Evolutionary conservation across 2,113 vertebrate species (phyloP).

Genomic region (Fukomys damarensis): DNA sequence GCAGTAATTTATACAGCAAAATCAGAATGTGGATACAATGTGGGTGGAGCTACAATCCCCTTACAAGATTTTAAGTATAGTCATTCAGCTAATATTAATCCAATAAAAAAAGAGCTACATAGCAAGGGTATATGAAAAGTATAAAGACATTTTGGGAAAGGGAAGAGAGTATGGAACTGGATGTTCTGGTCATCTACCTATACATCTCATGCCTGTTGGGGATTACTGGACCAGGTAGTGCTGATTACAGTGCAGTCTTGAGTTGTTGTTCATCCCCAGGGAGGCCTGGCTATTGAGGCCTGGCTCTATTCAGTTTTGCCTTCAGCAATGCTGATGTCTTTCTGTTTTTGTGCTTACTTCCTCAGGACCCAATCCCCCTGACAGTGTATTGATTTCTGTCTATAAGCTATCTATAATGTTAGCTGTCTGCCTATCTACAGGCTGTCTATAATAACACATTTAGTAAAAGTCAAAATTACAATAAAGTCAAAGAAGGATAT

Average conservation of each 20-base stretch:
- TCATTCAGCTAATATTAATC: neutral
- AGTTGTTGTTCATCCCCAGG: neutral
- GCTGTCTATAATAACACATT: neutral
- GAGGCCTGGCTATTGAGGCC: neutral
- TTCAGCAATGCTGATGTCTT: neutral
- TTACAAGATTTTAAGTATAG: neutral
- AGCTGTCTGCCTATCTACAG: neutral
- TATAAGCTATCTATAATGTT: neutral
- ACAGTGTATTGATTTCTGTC: neutral
- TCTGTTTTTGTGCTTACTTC: neutral
- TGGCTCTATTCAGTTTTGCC: neutral
- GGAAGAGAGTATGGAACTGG: neutral
- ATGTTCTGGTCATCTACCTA: neutral
- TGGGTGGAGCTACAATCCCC: neutral
- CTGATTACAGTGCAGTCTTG: neutral
- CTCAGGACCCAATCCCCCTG: neutral
- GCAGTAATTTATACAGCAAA: neutral
- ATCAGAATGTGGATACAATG: neutral
- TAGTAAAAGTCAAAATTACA: neutral
- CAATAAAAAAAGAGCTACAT: neutral
- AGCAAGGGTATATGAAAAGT: neutral
- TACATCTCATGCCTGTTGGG: neutral
- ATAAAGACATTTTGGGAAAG: neutral
- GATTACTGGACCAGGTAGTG: neutral
- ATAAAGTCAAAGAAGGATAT: neutral